A percentile compares a stretch with the other conserved stretches of the same genome.
Conservation (phyloP, 2,888 invertebrate species). For the Baccha elongata region DNA sequence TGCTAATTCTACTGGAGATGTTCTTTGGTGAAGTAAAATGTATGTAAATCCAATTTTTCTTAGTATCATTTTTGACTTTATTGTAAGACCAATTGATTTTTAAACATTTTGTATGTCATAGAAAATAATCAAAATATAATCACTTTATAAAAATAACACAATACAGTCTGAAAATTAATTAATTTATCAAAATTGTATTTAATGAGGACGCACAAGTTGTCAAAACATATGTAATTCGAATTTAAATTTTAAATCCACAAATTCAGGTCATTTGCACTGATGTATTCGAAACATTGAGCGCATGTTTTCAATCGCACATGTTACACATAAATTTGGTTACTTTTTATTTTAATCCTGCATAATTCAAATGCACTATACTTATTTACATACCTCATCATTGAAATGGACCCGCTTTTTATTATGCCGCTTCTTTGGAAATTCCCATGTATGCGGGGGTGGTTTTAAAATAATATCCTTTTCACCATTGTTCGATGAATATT, state of each 20-base stretch:
- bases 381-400: constrained; percentile 77
- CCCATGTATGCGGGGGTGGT: constrained; percentile 44
- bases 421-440: constrained; percentile 74
- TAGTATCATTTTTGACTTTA: no score
- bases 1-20: no score
- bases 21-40: no score
- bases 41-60: no score
- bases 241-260: constrained; percentile 16
- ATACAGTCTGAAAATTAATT: constrained; percentile 17
- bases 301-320: constrained; percentile 31
- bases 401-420: constrained; percentile 83
- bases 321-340: constrained; percentile 57
- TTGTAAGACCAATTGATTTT: no score
- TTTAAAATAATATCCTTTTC: constrained; percentile 47
- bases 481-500: constrained; percentile 75
- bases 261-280: constrained; percentile 56
- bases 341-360: constrained; percentile 20
- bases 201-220: constrained; percentile 42
- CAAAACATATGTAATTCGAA: constrained; percentile 46
- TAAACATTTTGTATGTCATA: no score
- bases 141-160: constrained; percentile 10
- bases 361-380: background rate
- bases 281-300: no score
- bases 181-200: constrained; percentile 36
- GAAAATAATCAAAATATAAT: constrained; percentile 13